Conservation (phyloP, 1,140 invertebrate genomes). For the Orius insidiosus region DNA sequence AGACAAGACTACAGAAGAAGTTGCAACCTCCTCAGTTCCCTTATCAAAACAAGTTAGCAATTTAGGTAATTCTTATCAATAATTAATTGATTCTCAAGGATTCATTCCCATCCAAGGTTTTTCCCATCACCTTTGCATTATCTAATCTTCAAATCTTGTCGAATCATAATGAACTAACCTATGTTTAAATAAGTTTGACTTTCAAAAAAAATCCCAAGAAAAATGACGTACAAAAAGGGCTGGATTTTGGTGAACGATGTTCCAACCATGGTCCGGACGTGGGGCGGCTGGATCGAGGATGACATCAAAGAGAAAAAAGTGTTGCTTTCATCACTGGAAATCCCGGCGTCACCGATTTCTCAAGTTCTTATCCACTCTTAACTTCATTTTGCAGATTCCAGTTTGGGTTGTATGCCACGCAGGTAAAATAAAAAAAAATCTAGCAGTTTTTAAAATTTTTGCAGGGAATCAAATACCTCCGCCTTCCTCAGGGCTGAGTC, state of each 20-base stretch:
- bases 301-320: slow-evolving; percentile 26
- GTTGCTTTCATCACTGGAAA: slow-evolving; percentile 46
- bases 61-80: too few species aligned
- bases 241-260: slow-evolving; percentile 37
- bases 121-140: too few species aligned
- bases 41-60: too few species aligned
- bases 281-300: slow-evolving; percentile 47
- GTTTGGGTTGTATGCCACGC: slow-evolving; percentile 60
- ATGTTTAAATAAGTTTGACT: too few species aligned
- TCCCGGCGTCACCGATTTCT: slow-evolving; percentile 46
- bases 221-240: slow-evolving; percentile 5
- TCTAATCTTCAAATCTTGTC: too few species aligned
- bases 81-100: too few species aligned
- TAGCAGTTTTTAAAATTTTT: slow-evolving; percentile 1
- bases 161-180: too few species aligned
- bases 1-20: too few species aligned
- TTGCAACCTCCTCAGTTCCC: too few species aligned
- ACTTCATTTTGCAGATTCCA: slow-evolving; percentile 35
- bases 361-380: slow-evolving; percentile 43
- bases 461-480: slow-evolving; percentile 42
- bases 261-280: slow-evolving; percentile 45
- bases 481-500: slow-evolving; percentile 21
- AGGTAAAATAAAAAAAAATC: slow-evolving; percentile 14
- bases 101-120: too few species aligned
- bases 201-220: too few species aligned